Conservation (phyloP, 2,888 invertebrate species). For the Amblyteles armatorius region DNA sequence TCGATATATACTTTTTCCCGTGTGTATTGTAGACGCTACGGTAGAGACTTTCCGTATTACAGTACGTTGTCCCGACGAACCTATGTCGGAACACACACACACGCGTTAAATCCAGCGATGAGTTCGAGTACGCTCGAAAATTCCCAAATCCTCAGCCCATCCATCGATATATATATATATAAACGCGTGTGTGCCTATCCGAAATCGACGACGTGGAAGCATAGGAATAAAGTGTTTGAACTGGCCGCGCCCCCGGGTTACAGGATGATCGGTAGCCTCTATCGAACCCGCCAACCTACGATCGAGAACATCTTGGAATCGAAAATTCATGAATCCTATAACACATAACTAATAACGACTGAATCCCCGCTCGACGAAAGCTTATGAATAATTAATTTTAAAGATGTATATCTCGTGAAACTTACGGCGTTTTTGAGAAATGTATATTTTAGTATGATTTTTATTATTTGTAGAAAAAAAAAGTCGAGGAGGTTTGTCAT, state of each 20-base stretch:
- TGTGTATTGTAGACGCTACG: slow-evolving; percentile 42
- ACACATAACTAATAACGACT: background rate
- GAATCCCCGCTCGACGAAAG: slow-evolving; percentile 53
- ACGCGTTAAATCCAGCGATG: background rate
- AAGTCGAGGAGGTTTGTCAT: slow-evolving; percentile 24
- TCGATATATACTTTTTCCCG: slow-evolving; percentile 33
- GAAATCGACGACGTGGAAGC: slow-evolving; percentile 25
- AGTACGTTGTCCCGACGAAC: slow-evolving; percentile 10
- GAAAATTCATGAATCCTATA: slow-evolving; percentile 54
- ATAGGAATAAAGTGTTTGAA: slow-evolving; percentile 50
- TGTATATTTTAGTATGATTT: slow-evolving; percentile 41
- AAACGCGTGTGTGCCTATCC: background rate
- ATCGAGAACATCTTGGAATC: slow-evolving; percentile 16
- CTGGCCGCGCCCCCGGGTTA: slow-evolving; percentile 36
- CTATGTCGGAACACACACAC: slow-evolving; percentile 12
- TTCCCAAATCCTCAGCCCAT: slow-evolving; percentile 19
- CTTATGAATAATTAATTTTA: slow-evolving; percentile 65
- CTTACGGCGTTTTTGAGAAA: slow-evolving; percentile 24
- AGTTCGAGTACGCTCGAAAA: slow-evolving; percentile 9
- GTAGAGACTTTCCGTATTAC: slow-evolving; percentile 40
- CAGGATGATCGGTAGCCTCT: slow-evolving; percentile 26
- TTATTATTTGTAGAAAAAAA: slow-evolving; percentile 32
- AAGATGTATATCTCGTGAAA: slow-evolving; percentile 54
- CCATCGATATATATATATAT: background rate
- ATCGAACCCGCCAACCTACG: slow-evolving; percentile 32